Evolutionary conservation across 1,140 invertebrate species (phyloP).

Genomic region (Zeugodacus cucurbitae): DNA sequence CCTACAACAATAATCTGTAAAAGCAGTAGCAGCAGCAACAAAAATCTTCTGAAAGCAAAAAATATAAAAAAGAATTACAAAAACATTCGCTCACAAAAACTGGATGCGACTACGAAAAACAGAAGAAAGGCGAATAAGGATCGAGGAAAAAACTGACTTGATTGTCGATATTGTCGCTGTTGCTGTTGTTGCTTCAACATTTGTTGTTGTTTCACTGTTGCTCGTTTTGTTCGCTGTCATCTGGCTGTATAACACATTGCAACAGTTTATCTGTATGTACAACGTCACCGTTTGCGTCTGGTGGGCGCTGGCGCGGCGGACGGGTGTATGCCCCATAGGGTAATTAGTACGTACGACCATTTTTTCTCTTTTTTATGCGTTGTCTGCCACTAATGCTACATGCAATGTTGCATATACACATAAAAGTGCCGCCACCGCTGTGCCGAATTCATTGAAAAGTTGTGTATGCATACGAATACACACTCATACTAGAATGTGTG

Average conservation of each 20-base stretch:
- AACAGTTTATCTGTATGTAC: not conserved
- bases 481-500: too few species aligned
- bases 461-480: not conserved
- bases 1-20: slow-evolving; percentile 27
- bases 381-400: not conserved
- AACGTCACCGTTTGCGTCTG: not conserved
- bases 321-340: slow-evolving; percentile 17
- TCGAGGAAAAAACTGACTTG: not conserved
- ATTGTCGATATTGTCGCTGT: not conserved
- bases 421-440: not conserved
- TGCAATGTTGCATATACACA: not conserved
- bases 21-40: not conserved
- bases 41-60: not conserved
- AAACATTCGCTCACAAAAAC: not conserved
- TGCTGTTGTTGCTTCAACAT: too few species aligned
- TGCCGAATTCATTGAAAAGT: not conserved
- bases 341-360: slow-evolving; percentile 24
- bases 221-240: too few species aligned
- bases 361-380: slow-evolving; percentile 7
- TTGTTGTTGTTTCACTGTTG: not conserved
- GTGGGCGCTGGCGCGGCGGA: not conserved
- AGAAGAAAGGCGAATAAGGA: not conserved
- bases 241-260: too few species aligned
- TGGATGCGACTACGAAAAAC: not conserved
- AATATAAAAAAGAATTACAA: not conserved